phyloP scores from a whole-genome alignment of 1,140 invertebrate species.

The Cyrtorhinus lividipennis region DNA sequence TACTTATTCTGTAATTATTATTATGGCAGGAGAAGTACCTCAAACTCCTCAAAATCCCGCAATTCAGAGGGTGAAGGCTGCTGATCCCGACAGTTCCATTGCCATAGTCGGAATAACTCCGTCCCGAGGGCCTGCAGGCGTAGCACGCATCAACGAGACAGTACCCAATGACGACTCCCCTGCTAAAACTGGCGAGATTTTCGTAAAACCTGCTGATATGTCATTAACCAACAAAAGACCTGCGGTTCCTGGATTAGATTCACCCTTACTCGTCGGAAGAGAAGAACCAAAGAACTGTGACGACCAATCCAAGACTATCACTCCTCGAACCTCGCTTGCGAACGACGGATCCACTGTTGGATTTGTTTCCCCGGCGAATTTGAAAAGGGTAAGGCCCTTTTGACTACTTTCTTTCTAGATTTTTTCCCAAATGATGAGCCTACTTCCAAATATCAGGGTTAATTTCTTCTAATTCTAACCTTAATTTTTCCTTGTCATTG shows the following conservation, averaged over 20 bases:
- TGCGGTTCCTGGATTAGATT: background rate
- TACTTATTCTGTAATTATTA: too few species aligned
- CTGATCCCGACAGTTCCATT: background rate
- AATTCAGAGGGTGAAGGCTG: background rate
- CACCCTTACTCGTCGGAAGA: background rate
- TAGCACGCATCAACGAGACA: background rate
- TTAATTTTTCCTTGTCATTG: too few species aligned
- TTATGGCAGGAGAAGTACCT: background rate
- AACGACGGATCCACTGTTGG: background rate
- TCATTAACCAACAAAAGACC: background rate
- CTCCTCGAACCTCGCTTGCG: background rate
- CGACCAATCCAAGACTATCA: background rate
- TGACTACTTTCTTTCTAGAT: too few species aligned
- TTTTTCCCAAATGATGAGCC: too few species aligned
- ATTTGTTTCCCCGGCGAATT: background rate
- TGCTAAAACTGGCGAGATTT: background rate
- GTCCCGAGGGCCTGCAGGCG: background rate
- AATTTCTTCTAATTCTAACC: too few species aligned
- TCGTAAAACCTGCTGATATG: background rate
- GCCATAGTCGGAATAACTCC: background rate
- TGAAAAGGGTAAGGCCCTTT: background rate
- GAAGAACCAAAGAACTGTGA: background rate
- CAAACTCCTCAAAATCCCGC: background rate
- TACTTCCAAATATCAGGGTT: too few species aligned
- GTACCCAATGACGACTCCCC: background rate